Base-by-base conservation (phyloP, 2,797 vertebrate genomes). In the Allenopithecus nigroviridis region DNA sequence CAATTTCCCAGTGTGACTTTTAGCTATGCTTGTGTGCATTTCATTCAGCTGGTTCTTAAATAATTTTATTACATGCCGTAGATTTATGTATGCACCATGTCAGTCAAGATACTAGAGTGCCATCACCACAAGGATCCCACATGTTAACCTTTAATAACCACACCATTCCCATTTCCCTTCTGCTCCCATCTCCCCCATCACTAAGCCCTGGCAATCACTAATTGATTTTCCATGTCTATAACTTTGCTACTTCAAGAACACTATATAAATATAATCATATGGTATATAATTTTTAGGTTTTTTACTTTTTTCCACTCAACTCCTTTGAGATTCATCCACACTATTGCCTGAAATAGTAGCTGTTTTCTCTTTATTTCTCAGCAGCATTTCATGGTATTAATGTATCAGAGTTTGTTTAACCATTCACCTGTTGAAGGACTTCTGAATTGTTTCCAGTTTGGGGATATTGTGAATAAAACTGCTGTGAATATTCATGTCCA, bases 91-190 rank as follows among this genome's bases (percentile, higher is more conserved):
- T 16, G 21, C 39, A 33, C 16, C 39, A 6, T 4, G 4, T 8
- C 16, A 48, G 43, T 72, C 16, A 39, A 64, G 33, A 28, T 4
- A 12, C 36, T 0, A 6, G 8, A 8, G 24, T 16, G 8, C 5
- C 5, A 1, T 30, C 30, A 50, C 33, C 2, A 3, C 5, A 1
- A n/a, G 11, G 41, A 33, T 7, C 33, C 22, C 1, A 14, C 21
- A 2, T 0, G 7, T 1, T 11, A 19, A 33, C 33, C 22, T 41
- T 46, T 83, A 5, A 1, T 17, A 21, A 12, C 5, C 4, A 12
- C 7, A 9, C 3, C 1, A 9, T 3, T 1, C 5, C 26, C 26
- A 24, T 6, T 53, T 75, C 8, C 33, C 41, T 46, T 48, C 74
- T 2, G 0, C 16, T 12, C 21, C 46, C 17, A 0, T 14, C 43